phyloP scores from a whole-genome alignment of 2,113 vertebrate species.

The Cynocephalus volans region DNA sequence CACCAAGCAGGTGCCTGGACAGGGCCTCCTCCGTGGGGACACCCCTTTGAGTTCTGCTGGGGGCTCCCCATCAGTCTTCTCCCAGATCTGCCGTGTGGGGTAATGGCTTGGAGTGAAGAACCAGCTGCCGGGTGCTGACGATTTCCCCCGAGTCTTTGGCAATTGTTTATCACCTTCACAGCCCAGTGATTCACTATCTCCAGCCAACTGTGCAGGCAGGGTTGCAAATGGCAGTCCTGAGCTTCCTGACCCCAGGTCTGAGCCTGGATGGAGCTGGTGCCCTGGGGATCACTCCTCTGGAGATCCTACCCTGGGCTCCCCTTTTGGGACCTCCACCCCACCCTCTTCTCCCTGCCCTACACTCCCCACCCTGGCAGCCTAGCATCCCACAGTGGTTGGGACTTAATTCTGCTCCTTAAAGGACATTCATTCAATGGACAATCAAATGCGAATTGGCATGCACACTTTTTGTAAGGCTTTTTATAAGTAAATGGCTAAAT shows the following conservation, averaged over 20 bases:
- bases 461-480: not conserved
- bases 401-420: not conserved
- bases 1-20: not conserved
- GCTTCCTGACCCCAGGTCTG: not conserved
- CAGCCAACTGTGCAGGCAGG: not conserved
- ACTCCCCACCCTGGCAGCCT: fast-evolving
- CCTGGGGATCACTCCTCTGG: fast-evolving
- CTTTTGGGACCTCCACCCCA: fast-evolving
- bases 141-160: conserved; percentile 48
- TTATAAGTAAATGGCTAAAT: conserved; percentile 66
- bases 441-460: not conserved
- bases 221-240: not conserved
- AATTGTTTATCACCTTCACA: not conserved
- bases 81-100: not conserved
- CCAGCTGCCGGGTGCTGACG: not conserved
- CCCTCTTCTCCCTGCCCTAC: not conserved
- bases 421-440: not conserved
- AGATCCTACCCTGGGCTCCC: not conserved
- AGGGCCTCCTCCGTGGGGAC: fast-evolving
- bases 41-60: not conserved
- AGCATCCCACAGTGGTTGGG: fast-evolving
- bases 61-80: not conserved
- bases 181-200: conserved; percentile 61
- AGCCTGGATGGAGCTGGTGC: not conserved
- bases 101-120: conserved; percentile 66